Base-by-base conservation (phyloP, 2,113 vertebrate species). In the Copsychus sechellarum region DNA sequence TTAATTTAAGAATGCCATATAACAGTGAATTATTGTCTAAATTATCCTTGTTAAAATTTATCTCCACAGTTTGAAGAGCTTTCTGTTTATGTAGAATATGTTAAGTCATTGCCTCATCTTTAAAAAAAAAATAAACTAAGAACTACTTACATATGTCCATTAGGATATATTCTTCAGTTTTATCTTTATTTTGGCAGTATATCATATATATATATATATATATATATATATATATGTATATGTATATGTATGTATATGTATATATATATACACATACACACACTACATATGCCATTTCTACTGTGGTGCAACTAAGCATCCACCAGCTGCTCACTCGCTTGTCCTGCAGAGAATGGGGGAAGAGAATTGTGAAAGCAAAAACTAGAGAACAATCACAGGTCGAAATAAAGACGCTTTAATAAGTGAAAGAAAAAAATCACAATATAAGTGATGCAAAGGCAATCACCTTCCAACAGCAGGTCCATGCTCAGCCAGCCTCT, bases 191-290 rank as follows among this genome's bases (percentile, higher is more conserved):
- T 82, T 79, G 13, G 11, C 11, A 61, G 29, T 42, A 23, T 34
- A 26, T 40, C 43, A 11, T 70, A 29, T 15, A 12, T 22, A 31
- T 11, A 38, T 38, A 38, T 5, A 38, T 38, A 38, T 38, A 38
- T 21, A 56, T 31, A 56, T 6, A 81, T 25, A 47, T 20, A 56
- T 11, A 43, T 21, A 22, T 12, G 23, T 8, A 48, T 8, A 26
- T 0, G 38, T 2, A 51, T 2, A 42, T n/a, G n/a, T 6, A 81
- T 25, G 38, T 20, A 56, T 11, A 43, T 21, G 11, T 12, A 47
- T 8, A 48, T 8, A 26, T 0, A 50, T 2, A 51, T 2, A 42
- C 5, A 50, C 3, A 24, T 6, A 43, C 8, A 51, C 4, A 25
- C 6, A 34, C 5, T 34, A 14, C 7, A 26, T 45, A 28, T 22